Percentiles rank a stretch among this genome's conserved stretches.
Conservation (phyloP, 2,797 vertebrate genomes). For the Oceanodroma leucorhoa region DNA sequence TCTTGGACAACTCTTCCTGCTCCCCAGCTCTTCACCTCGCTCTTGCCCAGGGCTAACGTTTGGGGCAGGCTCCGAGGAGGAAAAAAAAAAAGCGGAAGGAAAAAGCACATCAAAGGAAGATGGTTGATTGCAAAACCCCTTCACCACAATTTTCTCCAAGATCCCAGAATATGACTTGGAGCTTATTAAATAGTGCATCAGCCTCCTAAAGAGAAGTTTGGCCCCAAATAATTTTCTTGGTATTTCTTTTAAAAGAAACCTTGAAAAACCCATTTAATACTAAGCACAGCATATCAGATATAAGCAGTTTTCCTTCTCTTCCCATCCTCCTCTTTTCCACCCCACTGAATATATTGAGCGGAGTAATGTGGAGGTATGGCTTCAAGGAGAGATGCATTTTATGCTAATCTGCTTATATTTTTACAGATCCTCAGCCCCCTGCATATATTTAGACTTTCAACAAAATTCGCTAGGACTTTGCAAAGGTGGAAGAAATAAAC, state of each 20-base stretch:
- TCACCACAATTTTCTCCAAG: not conserved
- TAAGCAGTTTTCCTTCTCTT: not conserved
- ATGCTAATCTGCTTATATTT: not conserved
- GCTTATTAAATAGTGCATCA: not conserved
- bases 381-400: not conserved
- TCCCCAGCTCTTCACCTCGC: rapidly evolving
- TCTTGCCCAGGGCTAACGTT: not conserved
- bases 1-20: not conserved
- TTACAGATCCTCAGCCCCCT: not conserved
- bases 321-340: not conserved
- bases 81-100: not conserved
- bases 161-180: not conserved
- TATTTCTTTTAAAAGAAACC: not conserved
- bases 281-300: not conserved
- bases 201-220: not conserved
- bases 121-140: not conserved
- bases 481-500: not conserved
- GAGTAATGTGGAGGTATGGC: not conserved
- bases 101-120: not conserved
- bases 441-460: not conserved
- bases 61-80: not conserved
- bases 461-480: not conserved
- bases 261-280: not conserved
- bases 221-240: not conserved
- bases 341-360: rapidly evolving